phyloP scores from a whole-genome alignment of 37 sponge, comb jelly and placozoan genomes.

The Halichondria panicea region DNA sequence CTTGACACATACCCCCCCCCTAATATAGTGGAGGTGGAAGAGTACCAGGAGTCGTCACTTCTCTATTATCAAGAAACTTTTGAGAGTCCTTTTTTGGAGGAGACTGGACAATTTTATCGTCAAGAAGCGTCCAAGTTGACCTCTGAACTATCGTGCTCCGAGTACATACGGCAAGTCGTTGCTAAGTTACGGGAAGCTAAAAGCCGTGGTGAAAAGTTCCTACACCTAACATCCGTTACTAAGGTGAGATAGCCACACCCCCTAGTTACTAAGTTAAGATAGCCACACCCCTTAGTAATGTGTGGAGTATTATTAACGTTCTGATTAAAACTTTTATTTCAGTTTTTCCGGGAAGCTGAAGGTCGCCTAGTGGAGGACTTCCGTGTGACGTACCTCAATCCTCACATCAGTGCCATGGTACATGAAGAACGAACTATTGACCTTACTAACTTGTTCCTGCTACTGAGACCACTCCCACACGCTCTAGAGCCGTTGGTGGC shows the following conservation, averaged over 20 bases:
- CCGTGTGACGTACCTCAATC: slow-evolving; percentile 34
- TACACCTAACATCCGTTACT: slow-evolving; percentile 55
- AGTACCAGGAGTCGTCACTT: slow-evolving; percentile 14
- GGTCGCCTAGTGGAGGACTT: slow-evolving; percentile 44
- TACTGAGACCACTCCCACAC: slow-evolving; percentile 40
- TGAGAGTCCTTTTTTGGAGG: slow-evolving; percentile 53
- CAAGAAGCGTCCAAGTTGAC: slow-evolving; percentile 43
- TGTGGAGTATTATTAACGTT: not conserved
- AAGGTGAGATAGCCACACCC: slow-evolving; percentile 17
- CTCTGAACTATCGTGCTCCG: slow-evolving; percentile 24
- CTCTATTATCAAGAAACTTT: slow-evolving; percentile 50
- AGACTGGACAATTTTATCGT: slow-evolving; percentile 36
- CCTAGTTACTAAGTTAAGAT: not conserved
- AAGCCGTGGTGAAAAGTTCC: slow-evolving; percentile 34
- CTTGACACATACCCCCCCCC: not conserved
- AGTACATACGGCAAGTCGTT: slow-evolving; percentile 50
- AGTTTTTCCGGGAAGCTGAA: slow-evolving; percentile 69
- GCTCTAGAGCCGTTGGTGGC: slow-evolving; percentile 49
- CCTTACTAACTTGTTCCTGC: slow-evolving; percentile 64
- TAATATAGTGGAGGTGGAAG: slow-evolving; percentile 57
- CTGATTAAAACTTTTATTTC: not conserved
- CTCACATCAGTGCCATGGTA: slow-evolving; percentile 37
- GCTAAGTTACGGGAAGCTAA: slow-evolving; percentile 9
- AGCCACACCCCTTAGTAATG: not conserved
- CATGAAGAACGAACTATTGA: slow-evolving; percentile 29